These are phyloP conservation scores for Lophius piscatorius DNA, from an alignment of 2,113 vertebrate species.

Conservation along the genomic window DNA sequence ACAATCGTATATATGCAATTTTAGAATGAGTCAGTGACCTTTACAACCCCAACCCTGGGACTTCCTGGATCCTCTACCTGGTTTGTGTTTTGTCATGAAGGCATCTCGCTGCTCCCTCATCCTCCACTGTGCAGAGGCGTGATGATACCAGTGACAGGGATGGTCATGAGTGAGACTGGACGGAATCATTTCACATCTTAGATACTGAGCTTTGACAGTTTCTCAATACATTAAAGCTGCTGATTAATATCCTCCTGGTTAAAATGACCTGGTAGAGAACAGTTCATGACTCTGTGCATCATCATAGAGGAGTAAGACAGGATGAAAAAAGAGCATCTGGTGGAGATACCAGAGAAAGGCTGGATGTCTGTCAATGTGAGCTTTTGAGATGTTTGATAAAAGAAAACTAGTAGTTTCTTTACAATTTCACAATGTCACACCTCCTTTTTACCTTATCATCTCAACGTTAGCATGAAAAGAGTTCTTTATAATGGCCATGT, in stretches of 20 bases:
- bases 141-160: slow-evolving; percentile 16
- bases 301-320: neutral
- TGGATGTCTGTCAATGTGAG: neutral
- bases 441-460: slow-evolving; percentile 23
- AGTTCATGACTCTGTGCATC: slow-evolving; percentile 21
- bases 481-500: slow-evolving; percentile 8
- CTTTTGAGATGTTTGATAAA: neutral
- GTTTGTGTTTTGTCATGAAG: slow-evolving; percentile 10
- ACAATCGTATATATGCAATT: too few relatives aligned
- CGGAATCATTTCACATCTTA: slow-evolving; percentile 21
- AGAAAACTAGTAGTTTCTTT: slow-evolving; percentile 1
- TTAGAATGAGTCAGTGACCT: neutral
- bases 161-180: slow-evolving; percentile 42
- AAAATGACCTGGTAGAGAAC: slow-evolving; percentile 15
- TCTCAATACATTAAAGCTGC: neutral
- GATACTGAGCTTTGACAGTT: slow-evolving; percentile 8
- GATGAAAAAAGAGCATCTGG: neutral
- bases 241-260: slow-evolving; percentile 34
- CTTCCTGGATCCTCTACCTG: slow-evolving; percentile 20
- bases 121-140: neutral
- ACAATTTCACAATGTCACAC: slow-evolving; percentile 8
- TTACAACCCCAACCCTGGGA: neutral
- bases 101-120: neutral
- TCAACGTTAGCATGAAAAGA: neutral
- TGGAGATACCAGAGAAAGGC: neutral